phyloP scores from a whole-genome alignment of 2,113 vertebrate species.

The Carollia perspicillata region DNA sequence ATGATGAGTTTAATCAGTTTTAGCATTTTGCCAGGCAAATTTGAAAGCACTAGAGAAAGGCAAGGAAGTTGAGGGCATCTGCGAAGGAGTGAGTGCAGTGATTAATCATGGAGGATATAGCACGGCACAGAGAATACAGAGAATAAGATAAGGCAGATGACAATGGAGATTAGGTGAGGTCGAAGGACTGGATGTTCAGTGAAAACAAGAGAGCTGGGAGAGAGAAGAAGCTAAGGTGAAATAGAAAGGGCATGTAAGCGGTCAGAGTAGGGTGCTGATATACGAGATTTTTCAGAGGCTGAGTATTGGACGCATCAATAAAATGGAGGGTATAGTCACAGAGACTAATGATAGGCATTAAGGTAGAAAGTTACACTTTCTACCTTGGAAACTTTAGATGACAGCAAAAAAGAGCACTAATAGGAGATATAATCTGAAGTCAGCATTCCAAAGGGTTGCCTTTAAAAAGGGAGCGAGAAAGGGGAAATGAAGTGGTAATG shows the following conservation, averaged over 20 bases:
- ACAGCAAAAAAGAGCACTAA: not conserved
- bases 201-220: not conserved
- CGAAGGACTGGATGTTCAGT: not conserved
- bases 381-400: not conserved
- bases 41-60: constrained; percentile 24
- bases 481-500: not conserved
- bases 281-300: not conserved
- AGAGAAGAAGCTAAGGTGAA: not conserved
- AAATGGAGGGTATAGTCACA: not conserved
- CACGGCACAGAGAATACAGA: constrained; percentile 12
- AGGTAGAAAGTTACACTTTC: not conserved
- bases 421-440: not conserved
- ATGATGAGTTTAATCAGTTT: constrained; percentile 14
- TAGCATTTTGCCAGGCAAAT: constrained; percentile 26
- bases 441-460: not conserved
- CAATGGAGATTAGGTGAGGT: constrained; percentile 50
- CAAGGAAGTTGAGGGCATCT: not conserved
- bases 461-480: not conserved
- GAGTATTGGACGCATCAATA: not conserved
- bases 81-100: constrained; percentile 32
- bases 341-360: not conserved
- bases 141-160: constrained; percentile 45
- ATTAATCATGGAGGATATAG: constrained; percentile 22
- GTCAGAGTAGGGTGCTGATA: not conserved
- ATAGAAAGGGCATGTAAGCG: not conserved